These are phyloP conservation scores for Cetoscarus ocellatus DNA, from an alignment of 2,797 vertebrate species.

Conservation along the genomic window DNA sequence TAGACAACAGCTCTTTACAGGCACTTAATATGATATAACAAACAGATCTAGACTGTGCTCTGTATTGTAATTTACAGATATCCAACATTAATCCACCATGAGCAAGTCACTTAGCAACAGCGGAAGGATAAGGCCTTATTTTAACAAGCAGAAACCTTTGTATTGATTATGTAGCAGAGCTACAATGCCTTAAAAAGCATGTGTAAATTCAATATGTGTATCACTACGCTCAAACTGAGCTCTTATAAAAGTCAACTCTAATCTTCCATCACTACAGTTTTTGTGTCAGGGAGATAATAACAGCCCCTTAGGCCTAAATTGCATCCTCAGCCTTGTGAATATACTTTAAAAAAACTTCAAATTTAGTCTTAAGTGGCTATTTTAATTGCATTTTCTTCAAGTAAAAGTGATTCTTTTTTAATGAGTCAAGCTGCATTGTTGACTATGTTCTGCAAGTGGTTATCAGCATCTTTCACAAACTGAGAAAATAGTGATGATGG, in stretches of 20 bases:
- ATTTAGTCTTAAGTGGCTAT: too few species aligned
- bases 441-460: too few species aligned
- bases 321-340: too few species aligned
- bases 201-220: neutral
- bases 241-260: neutral
- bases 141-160: neutral
- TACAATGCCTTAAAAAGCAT: neutral
- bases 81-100: neutral
- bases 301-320: neutral
- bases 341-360: neutral
- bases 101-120: neutral
- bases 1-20: too few species aligned
- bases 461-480: too few species aligned
- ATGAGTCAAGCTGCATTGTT: neutral
- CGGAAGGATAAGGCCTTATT: neutral
- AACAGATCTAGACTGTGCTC: neutral
- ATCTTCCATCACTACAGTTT: slow-evolving; percentile 13
- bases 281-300: slow-evolving; percentile 1
- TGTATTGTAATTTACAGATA: neutral
- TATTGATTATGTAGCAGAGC: neutral
- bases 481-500: too few species aligned
- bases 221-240: neutral
- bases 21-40: neutral
- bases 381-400: too few species aligned
- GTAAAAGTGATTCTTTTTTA: neutral